A percentile compares a stretch with the other conserved stretches of the same genome.
These are phyloP conservation scores for Nibea albiflora DNA, from an alignment of 2,113 vertebrate genomes.

Conservation along the genomic window DNA sequence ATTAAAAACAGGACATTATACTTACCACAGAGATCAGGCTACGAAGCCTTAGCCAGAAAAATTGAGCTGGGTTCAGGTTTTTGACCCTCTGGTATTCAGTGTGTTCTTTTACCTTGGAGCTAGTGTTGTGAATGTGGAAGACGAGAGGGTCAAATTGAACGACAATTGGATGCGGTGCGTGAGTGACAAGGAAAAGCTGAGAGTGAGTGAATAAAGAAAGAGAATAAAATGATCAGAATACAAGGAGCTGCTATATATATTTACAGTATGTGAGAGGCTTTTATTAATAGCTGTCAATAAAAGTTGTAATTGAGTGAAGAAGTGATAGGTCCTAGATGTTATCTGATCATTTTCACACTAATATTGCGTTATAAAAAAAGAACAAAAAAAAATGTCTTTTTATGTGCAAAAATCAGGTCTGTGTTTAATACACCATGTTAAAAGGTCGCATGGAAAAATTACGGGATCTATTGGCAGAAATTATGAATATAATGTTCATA, in stretches of 20 bases:
- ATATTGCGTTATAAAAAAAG: not conserved
- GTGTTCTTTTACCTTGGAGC: not conserved
- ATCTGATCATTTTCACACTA: not conserved
- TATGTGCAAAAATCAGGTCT: not conserved
- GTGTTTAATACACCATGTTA: no score
- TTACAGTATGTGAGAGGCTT: not conserved
- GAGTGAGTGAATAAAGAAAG: not conserved
- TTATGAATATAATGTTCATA: no score
- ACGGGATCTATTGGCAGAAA: no score
- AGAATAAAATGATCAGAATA: no score
- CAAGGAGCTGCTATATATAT: not conserved
- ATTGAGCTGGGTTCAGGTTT: not conserved
- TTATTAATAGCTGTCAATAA: conserved; percentile 1
- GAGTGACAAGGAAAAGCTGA: not conserved
- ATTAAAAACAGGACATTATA: not conserved
- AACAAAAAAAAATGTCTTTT: not conserved
- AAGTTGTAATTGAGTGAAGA: not conserved
- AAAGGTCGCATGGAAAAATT: no score
- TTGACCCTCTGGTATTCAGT: no score
- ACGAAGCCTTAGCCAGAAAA: not conserved
- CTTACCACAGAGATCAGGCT: not conserved
- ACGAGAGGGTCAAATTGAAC: not conserved
- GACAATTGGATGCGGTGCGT: not conserved
- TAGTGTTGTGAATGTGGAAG: not conserved
- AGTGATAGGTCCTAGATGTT: not conserved